phyloP scores from a whole-genome alignment of 2,113 vertebrate species.

The Lepus americanus region DNA sequence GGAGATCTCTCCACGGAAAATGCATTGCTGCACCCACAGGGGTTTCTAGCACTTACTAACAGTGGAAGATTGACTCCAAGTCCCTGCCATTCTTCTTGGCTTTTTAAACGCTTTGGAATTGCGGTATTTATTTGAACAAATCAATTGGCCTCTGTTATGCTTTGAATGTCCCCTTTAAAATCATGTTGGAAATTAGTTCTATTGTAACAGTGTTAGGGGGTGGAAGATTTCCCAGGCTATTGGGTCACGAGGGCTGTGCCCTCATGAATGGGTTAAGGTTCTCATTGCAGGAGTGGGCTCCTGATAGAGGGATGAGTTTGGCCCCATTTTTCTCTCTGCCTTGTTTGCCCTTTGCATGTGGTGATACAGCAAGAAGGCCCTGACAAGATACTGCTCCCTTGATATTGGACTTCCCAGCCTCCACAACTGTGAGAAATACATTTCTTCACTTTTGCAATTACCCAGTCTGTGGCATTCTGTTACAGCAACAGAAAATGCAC shows the following conservation, averaged over 20 bases:
- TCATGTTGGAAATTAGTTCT: neutral
- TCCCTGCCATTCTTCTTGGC: neutral
- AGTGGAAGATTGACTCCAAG: neutral
- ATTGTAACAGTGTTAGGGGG: neutral
- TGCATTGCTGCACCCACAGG: neutral
- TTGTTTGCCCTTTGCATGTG: neutral
- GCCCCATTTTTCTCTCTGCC: neutral
- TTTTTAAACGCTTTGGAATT: conserved; percentile 22
- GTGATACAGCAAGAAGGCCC: neutral
- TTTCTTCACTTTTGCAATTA: neutral
- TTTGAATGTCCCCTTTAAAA: neutral
- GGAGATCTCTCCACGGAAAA: neutral
- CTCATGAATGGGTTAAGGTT: neutral
- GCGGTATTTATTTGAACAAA: conserved; percentile 46
- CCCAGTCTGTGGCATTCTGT: neutral
- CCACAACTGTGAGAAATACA: neutral
- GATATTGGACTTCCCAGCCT: neutral
- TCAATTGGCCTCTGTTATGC: neutral
- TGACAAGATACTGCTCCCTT: neutral
- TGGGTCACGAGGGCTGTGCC: neutral
- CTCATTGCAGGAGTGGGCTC: neutral
- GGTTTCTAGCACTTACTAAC: conserved; percentile 48
- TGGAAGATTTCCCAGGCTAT: neutral
- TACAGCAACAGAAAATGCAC: neutral
- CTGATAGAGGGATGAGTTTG: neutral